These are phyloP conservation scores for Danio rerio DNA, from an alignment of 2,113 vertebrate species.

Conservation along the genomic window GRCz12tu NC_133193.1:21529001-21529500, in stretches of 20 bases:
- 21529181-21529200: conserved; percentile 74
- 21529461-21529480: conserved; percentile 70
- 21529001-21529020: conserved; percentile 72
- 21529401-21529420: conserved; percentile 81
- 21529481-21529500: conserved; percentile 76
- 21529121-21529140: conserved; percentile 63
- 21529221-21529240: conserved; percentile 40
- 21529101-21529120: conserved; percentile 49
- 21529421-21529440: conserved; percentile 60
- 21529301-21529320: conserved; percentile 82
- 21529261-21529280: conserved; percentile 71
- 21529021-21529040: conserved; percentile 75
- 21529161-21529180: conserved; percentile 30
- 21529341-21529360: conserved; percentile 78
- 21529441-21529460: conserved; percentile 53
- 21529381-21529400: conserved; percentile 77
- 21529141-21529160: conserved; percentile 3
- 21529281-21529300: conserved; percentile 78
- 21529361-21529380: conserved; percentile 80
- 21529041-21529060: conserved; percentile 74
- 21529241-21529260: conserved; percentile 66
- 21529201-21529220: conserved; percentile 65
- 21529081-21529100: conserved; percentile 68
- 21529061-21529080: conserved; percentile 51
- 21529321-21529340: conserved; percentile 83